phyloP scores from a whole-genome alignment of 1,140 invertebrate genomes.

The Delia radicum region DNA sequence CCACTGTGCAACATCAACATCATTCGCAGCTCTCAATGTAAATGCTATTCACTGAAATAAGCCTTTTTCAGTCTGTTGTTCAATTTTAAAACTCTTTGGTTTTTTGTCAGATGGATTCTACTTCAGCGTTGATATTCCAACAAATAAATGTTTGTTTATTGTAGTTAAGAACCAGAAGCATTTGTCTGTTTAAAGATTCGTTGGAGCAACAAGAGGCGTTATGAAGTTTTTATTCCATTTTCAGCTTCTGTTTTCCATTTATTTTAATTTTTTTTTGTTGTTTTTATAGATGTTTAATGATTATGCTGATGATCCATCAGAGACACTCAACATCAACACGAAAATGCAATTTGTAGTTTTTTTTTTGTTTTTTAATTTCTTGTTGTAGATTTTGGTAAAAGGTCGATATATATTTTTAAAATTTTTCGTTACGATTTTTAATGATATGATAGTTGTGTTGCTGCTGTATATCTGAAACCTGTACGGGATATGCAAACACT shows the following conservation, averaged over 20 bases:
- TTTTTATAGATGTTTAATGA: constrained; percentile 20
- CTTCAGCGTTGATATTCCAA: not conserved
- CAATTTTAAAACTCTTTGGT: no score
- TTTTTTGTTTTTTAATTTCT: not conserved
- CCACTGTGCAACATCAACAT: not conserved
- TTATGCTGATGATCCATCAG: constrained; percentile 21
- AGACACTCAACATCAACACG: constrained; percentile 20
- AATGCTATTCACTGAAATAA: no score
- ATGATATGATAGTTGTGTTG: not conserved
- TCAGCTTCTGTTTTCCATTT: constrained; percentile 15
- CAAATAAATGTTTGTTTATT: constrained; percentile 4
- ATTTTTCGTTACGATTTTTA: not conserved
- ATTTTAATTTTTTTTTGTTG: not conserved
- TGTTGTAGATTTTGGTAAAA: not conserved
- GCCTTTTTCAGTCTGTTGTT: not conserved
- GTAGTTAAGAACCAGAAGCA: constrained; percentile 1
- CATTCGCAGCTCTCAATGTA: not conserved
- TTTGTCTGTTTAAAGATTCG: not conserved
- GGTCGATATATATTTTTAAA: not conserved
- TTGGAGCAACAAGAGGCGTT: constrained; percentile 13
- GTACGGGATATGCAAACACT: constrained; percentile 11
- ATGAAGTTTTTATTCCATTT: constrained; percentile 6
- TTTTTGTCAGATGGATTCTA: not conserved
- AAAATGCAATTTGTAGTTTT: constrained; percentile 15
- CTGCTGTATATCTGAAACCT: not conserved